Evolutionary conservation across 2,888 invertebrate genomes (phyloP).

Genomic region (Plutella xylostella): DNA sequence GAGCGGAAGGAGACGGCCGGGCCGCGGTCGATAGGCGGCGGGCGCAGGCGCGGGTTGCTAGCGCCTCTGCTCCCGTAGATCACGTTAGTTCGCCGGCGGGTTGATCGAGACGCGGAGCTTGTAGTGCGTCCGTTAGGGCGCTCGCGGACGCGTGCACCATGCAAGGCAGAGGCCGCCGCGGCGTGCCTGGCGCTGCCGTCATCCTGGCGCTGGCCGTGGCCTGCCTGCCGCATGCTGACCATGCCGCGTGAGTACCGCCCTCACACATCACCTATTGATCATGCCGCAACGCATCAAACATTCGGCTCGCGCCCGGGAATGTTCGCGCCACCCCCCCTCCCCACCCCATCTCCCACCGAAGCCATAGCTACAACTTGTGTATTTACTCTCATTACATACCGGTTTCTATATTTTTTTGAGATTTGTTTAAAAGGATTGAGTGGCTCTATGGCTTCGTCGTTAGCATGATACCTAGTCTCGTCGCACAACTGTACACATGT

Average conservation of each 20-base stretch:
- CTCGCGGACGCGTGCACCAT: conserved; percentile 41
- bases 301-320: not conserved
- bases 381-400: not conserved
- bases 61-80: conserved; percentile 25
- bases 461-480: too few relatives aligned
- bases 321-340: not conserved
- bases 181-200: conserved; percentile 48
- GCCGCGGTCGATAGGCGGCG: conserved; percentile 22
- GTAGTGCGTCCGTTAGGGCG: conserved; percentile 32
- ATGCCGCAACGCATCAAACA: not conserved
- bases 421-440: conserved; percentile 3
- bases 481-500: too few relatives aligned
- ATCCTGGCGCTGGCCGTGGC: conserved; percentile 48
- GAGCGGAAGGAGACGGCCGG: conserved; percentile 30
- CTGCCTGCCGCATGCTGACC: conserved; percentile 45
- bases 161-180: conserved; percentile 47
- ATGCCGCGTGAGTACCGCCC: conserved; percentile 50
- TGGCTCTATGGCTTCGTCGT: conserved; percentile 1
- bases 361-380: not conserved
- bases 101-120: conserved; percentile 53
- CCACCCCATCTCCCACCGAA: not conserved
- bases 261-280: conserved; percentile 2
- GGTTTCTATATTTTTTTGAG: not conserved
- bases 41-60: conserved; percentile 39
- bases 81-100: conserved; percentile 50